These are phyloP conservation scores for Anthonomus grandis DNA, from an alignment of 1,140 invertebrate genomes.

Conservation along the genomic window DNA sequence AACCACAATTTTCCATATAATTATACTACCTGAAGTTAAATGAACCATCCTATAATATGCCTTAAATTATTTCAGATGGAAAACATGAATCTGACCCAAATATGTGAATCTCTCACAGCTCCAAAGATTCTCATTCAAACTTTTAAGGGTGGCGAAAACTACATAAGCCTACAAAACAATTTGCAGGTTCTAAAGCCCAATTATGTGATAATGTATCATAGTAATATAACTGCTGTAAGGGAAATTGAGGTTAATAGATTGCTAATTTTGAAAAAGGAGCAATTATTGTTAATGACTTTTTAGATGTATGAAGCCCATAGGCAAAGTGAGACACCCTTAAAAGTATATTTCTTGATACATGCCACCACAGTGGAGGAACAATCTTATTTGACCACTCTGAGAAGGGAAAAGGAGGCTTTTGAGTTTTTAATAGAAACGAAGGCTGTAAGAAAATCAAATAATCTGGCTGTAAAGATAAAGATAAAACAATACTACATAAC, in stretches of 20 bases:
- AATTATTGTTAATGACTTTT: neutral
- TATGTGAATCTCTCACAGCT: conserved; percentile 46
- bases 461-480: neutral
- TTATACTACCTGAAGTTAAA: too few relatives aligned
- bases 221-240: conserved; percentile 79
- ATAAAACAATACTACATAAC: neutral
- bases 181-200: conserved; percentile 69
- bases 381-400: conserved; percentile 83
- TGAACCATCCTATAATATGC: too few relatives aligned
- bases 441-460: conserved; percentile 59
- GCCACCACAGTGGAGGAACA: conserved; percentile 93
- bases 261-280: neutral
- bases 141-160: conserved; percentile 69
- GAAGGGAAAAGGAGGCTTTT: conserved; percentile 92
- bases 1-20: too few relatives aligned
- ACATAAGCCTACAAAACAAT: conserved; percentile 63
- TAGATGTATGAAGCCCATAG: conserved; percentile 66
- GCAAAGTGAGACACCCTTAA: conserved; percentile 57
- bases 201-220: conserved; percentile 89
- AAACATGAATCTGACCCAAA: conserved; percentile 61
- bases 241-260: conserved; percentile 71
- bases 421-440: conserved; percentile 89
- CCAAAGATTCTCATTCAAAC: conserved; percentile 73
- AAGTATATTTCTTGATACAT: conserved; percentile 88
- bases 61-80: conserved; percentile 53